A percentile compares a stretch with the other conserved stretches of the same genome.
These are phyloP conservation scores for Trichomycterus rosablanca DNA, from an alignment of 2,113 vertebrate species.

Conservation along the genomic window DNA sequence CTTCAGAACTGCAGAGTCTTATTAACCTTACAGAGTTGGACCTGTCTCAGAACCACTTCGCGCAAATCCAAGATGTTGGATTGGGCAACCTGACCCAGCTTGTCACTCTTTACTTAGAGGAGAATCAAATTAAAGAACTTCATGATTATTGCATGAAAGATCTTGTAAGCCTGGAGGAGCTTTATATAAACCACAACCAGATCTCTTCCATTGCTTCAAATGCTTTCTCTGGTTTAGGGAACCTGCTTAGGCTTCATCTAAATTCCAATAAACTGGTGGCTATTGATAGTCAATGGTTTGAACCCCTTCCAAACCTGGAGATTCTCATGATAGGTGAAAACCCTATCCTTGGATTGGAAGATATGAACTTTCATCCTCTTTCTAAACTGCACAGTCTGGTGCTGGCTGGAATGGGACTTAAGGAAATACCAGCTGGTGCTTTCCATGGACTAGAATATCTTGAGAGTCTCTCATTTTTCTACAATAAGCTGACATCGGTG, in stretches of 20 bases:
- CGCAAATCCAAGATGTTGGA: conserved; percentile 63
- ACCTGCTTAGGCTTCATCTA: conserved; percentile 69
- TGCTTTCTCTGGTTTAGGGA: conserved; percentile 70
- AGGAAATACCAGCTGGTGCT: conserved; percentile 63
- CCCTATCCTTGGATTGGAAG: conserved; percentile 69
- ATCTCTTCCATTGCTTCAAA: conserved; percentile 69
- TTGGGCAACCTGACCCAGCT: conserved; percentile 64
- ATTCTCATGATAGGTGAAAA: conserved; percentile 81
- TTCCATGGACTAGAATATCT: conserved; percentile 73
- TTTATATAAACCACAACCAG: conserved; percentile 78
- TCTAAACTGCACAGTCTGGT: conserved; percentile 73
- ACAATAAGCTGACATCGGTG: conserved; percentile 67
- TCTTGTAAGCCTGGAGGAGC: conserved; percentile 71
- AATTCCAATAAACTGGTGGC: conserved; percentile 72
- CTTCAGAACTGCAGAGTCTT: conserved; percentile 64
- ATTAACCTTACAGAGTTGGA: conserved; percentile 75
- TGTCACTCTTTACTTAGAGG: conserved; percentile 77
- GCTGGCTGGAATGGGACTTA: conserved; percentile 72
- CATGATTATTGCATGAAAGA: conserved; percentile 69
- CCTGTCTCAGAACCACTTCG: conserved; percentile 77
- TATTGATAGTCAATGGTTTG: conserved; percentile 74
- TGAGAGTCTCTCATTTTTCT: conserved; percentile 76
- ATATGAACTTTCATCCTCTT: conserved; percentile 72
- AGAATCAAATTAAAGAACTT: conserved; percentile 71
- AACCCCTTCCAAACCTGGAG: conserved; percentile 74